These are phyloP conservation scores for Galeopterus variegatus DNA, from an alignment of 2,113 vertebrate species.

Conservation along the genomic window DNA sequence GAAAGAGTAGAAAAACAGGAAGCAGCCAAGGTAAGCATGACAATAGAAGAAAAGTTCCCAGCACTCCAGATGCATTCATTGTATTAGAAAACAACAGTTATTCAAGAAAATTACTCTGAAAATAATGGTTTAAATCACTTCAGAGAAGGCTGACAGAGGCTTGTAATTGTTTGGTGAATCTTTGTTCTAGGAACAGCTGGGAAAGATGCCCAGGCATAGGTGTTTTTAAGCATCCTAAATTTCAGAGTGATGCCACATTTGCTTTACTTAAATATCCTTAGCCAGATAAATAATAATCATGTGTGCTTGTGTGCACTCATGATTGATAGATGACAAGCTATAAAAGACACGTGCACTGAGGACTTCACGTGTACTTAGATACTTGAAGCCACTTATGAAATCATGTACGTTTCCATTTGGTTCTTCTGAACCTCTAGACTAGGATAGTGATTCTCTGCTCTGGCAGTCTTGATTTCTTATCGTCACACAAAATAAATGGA, in stretches of 20 bases:
- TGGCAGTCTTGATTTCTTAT: neutral
- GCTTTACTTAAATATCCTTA: neutral
- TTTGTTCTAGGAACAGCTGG: neutral
- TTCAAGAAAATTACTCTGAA: conserved; percentile 21
- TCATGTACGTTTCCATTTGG: neutral
- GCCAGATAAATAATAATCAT: neutral
- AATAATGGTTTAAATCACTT: neutral
- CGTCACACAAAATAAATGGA: neutral
- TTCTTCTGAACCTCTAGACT: neutral
- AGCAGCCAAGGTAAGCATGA: conserved; percentile 24
- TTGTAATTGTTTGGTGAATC: neutral
- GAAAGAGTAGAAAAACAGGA: neutral
- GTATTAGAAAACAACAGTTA: conserved; percentile 20
- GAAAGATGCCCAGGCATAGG: neutral
- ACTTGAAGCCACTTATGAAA: neutral
- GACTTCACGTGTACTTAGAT: neutral
- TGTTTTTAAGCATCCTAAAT: neutral
- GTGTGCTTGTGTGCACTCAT: neutral
- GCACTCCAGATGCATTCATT: neutral
- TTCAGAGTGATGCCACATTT: neutral
- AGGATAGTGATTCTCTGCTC: neutral
- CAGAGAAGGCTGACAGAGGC: neutral
- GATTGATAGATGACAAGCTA: neutral
- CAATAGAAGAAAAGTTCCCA: conserved; percentile 24
- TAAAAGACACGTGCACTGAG: neutral